A percentile compares a stretch with the other conserved stretches of the same genome.
Evolutionary conservation across 2,888 invertebrate species (phyloP).

Genomic region (Melinaea marsaeus): DNA sequence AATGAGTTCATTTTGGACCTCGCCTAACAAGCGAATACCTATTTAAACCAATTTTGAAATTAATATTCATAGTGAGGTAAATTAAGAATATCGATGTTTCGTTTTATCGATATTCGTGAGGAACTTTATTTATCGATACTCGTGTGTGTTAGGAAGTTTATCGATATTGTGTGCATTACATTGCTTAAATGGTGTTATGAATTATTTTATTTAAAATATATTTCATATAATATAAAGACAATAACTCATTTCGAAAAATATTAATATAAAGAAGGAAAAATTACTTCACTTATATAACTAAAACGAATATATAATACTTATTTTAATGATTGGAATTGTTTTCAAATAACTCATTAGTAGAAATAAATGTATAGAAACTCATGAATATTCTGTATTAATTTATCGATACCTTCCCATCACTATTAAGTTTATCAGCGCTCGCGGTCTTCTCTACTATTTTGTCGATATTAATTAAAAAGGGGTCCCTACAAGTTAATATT

Average conservation of each 20-base stretch:
- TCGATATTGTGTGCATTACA: too few relatives aligned
- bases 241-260: too few relatives aligned
- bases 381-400: not conserved
- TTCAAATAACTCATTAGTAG: too few relatives aligned
- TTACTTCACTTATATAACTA: too few relatives aligned
- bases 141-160: too few relatives aligned
- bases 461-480: conserved; percentile 79
- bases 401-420: conserved; percentile 43
- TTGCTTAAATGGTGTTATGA: too few relatives aligned
- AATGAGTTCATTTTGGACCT: conserved; percentile 85
- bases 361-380: not conserved
- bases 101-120: conserved; percentile 9
- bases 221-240: too few relatives aligned
- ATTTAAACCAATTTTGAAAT: conserved; percentile 78
- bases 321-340: too few relatives aligned
- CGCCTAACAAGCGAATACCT: conserved; percentile 79
- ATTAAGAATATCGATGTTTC: conserved; percentile 44
- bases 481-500: conserved; percentile 76
- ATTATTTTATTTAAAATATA: too few relatives aligned
- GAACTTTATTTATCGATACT: not conserved
- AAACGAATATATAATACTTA: too few relatives aligned
- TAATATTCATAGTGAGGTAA: conserved; percentile 65
- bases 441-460: conserved; percentile 71
- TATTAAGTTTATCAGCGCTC: conserved; percentile 59
- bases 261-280: too few relatives aligned